These are phyloP conservation scores for Pinctada fucata DNA, from an alignment of 2,888 invertebrate genomes.

Conservation along the genomic window DNA sequence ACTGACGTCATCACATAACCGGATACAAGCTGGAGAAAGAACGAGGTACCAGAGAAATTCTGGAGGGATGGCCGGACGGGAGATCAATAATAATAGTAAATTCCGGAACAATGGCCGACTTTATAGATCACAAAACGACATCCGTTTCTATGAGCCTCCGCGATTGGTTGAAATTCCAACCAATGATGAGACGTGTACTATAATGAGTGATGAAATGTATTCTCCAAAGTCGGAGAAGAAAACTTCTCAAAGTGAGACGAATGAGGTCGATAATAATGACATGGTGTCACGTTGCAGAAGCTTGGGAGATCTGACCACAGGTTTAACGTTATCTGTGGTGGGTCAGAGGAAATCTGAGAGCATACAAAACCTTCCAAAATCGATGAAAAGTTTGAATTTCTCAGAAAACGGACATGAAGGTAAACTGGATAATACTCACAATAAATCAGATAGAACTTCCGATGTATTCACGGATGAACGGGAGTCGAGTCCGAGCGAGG, in stretches of 20 bases:
- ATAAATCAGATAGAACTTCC: background rate
- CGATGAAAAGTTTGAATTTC: background rate
- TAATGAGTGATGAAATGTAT: conserved; percentile 42
- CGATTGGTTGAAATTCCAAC: background rate
- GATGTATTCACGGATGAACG: background rate
- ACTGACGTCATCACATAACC: background rate
- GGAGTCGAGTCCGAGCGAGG: background rate
- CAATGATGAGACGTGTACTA: conserved; percentile 27
- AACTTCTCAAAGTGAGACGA: conserved; percentile 21
- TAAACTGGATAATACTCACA: background rate
- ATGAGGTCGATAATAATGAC: conserved; percentile 48
- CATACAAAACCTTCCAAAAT: conserved; percentile 39
- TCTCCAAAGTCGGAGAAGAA: conserved; percentile 2
- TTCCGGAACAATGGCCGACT: conserved; percentile 23
- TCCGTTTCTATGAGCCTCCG: conserved; percentile 23
- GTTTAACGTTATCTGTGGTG: conserved; percentile 62
- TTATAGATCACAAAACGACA: conserved; percentile 40
- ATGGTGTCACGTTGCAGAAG: conserved; percentile 57
- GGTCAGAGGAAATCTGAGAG: conserved; percentile 63
- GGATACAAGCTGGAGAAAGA: background rate
- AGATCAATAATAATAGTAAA: conserved; percentile 46
- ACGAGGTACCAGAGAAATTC: conserved; percentile 8
- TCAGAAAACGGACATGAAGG: background rate
- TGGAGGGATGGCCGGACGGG: conserved; percentile 12
- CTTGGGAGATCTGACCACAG: conserved; percentile 60